Base-by-base conservation (phyloP, 1,140 invertebrate genomes). In the Bombus confusus region DNA sequence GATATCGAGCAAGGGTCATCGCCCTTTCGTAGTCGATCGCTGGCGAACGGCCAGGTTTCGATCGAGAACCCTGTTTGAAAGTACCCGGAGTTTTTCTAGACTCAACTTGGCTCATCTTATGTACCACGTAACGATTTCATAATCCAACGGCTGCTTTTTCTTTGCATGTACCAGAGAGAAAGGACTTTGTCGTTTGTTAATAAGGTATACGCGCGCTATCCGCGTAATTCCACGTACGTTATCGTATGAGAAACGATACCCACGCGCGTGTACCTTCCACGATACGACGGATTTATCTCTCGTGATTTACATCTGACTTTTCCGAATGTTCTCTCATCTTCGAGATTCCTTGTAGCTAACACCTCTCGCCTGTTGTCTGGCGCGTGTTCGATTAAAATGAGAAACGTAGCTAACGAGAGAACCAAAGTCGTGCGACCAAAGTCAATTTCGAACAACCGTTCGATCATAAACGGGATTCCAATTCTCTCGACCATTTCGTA, bases 41-140 rank as follows among this genome's bases (percentile, higher is more conserved):
- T 76, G 72, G 72, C 59, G n/a, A 39, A n/a, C 28, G 10, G 41
- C 31, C 72, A 76, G 57, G 3, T 28, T 39, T 52, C 18, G 18
- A 52, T 22, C 47, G 47, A 52, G 5, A 22, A 59, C 74, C 52
- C 3, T 34, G 73, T 52, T 74, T 22, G n/a, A 64, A 74, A 81
- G 69, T 59, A 31, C 3, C 37, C 10, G 18, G 18, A 39, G 10
- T 10, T n/a, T 34, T 25, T 57, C 41, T 66, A 25, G 41, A 34
- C 39, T 75, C 47, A 52, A 52, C 47, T 82, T 69, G 12, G 52
- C 31, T 9, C 66, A 41, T 52, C 47, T 78, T 64, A 41, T 3
- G 15, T 43, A 10, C 41, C 75, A 37, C 47, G 57, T 37, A 85
- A 80, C 52, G 71, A 59, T 85, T 85, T 85, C 83, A 64, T 80